Percentiles rank a stretch among this genome's conserved stretches.
Conservation (phyloP, 2,888 invertebrate genomes). For the Dioctria rufipes region DNA sequence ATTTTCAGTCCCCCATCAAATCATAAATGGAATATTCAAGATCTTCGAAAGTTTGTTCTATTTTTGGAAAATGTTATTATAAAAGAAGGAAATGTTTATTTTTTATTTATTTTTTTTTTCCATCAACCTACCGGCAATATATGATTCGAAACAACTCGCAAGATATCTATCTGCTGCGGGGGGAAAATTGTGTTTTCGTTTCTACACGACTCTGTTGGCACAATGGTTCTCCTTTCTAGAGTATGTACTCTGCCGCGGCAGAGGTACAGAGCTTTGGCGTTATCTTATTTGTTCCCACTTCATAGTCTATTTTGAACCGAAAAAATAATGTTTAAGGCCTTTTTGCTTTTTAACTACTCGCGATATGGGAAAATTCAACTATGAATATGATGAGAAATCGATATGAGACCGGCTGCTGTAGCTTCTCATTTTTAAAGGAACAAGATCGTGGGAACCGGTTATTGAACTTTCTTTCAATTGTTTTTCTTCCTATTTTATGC, state of each 20-base stretch:
- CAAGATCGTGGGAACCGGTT: conserved; percentile 42
- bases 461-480: conserved; percentile 53
- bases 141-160: background rate
- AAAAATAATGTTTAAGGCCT: conserved; percentile 28
- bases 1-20: background rate
- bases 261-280: background rate
- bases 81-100: conserved; percentile 4
- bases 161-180: background rate
- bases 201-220: background rate
- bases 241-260: background rate
- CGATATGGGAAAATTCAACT: conserved; percentile 26
- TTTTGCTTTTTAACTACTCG: background rate
- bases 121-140: conserved; percentile 13
- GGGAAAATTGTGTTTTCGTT: background rate
- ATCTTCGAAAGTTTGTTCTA: conserved; percentile 31
- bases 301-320: conserved; percentile 38
- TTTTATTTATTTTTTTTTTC: conserved; percentile 15
- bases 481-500: conserved; percentile 21
- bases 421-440: background rate
- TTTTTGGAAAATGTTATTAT: conserved; percentile 14
- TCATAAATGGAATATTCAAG: conserved; percentile 9
- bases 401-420: conserved; percentile 25
- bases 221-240: background rate
- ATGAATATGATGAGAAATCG: conserved; percentile 49
- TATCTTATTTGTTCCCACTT: conserved; percentile 48